Evolutionary conservation across 2,113 vertebrate genomes (phyloP), one percentile per base, ranked within the genome.

Genomic region (Terrapene triunguis): DNA sequence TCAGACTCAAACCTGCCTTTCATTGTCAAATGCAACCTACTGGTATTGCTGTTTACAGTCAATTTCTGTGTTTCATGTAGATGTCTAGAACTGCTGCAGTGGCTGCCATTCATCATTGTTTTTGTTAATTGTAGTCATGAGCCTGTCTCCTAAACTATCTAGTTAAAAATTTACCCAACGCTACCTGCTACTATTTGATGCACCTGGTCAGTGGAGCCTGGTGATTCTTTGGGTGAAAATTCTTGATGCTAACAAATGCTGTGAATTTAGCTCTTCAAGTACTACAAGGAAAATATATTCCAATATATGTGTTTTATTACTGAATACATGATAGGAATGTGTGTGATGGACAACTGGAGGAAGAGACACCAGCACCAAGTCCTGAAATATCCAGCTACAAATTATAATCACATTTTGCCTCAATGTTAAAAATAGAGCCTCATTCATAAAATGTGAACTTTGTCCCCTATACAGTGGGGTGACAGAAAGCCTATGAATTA

Each of bases 31-130:
- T 6, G 81, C 14, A 85, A 78, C 27, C 32, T 74, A 53, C 35
- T 57, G 84, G 32, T 69, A 51, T 16, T 65, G 35, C 14, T 53
- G 51, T 62, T 74, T 38, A 72, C 65, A 72, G 16, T 14, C 51
- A 4, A 32, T 72, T 47, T 32, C 84, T 59, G 74, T 54, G 62
- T 47, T 5, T 62, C 8, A 47, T 3, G 10, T 10, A 81, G 51
- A 42, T 11, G 2, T 4, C 4, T 24, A 78, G 78, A 82, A 79
- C 22, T 0, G 0, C 79, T 51, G 59, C 22, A 44, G 9, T 65
- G 35, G 48, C 25, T 57, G 47, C 24, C 74, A 81, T 54, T 81
- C 42, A 8, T 50, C n/a, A 35, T 48, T n/a, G 35, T 29, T 62
- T 87, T 27, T 76, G 38, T 48, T 88, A 85, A 81, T 59, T 65